These are phyloP conservation scores for Syngnathus acus DNA, from an alignment of 2,797 vertebrate genomes.

Conservation along the genomic window DNA sequence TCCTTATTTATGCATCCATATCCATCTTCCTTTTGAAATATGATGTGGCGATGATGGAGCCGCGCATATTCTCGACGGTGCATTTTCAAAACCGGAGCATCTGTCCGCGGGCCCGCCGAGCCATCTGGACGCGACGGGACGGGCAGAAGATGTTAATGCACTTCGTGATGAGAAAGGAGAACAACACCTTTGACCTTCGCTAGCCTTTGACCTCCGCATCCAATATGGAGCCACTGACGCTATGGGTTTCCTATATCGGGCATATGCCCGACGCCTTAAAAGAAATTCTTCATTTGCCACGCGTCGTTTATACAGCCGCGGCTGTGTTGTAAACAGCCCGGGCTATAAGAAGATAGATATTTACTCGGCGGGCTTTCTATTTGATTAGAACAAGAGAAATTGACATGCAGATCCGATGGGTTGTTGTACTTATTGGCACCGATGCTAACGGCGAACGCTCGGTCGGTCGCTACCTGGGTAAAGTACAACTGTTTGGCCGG, in stretches of 20 bases:
- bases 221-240: slow-evolving; percentile 64
- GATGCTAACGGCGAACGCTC: slow-evolving; percentile 35
- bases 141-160: slow-evolving; percentile 74
- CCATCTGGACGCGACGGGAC: slow-evolving; percentile 71
- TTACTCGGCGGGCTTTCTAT: slow-evolving; percentile 69
- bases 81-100: slow-evolving; percentile 61
- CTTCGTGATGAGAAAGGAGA: slow-evolving; percentile 74
- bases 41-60: slow-evolving; percentile 67
- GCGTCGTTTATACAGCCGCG: slow-evolving; percentile 59
- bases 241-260: slow-evolving; percentile 74
- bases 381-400: slow-evolving; percentile 57
- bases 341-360: slow-evolving; percentile 63
- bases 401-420: slow-evolving; percentile 54
- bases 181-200: slow-evolving; percentile 73
- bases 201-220: slow-evolving; percentile 72
- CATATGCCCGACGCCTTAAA: slow-evolving; percentile 72
- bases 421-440: slow-evolving; percentile 35
- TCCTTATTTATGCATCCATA: slow-evolving; percentile 4
- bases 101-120: slow-evolving; percentile 53
- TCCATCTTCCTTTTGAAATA: slow-evolving; percentile 71
- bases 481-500: slow-evolving; percentile 5
- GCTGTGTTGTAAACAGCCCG: slow-evolving; percentile 54
- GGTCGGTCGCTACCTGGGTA: slow-evolving; percentile 25
- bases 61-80: slow-evolving; percentile 68
- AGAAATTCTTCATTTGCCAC: slow-evolving; percentile 66